These are phyloP conservation scores for Drosophila sproati DNA, from an alignment of 1,140 invertebrate species.

Conservation along the genomic window DNA sequence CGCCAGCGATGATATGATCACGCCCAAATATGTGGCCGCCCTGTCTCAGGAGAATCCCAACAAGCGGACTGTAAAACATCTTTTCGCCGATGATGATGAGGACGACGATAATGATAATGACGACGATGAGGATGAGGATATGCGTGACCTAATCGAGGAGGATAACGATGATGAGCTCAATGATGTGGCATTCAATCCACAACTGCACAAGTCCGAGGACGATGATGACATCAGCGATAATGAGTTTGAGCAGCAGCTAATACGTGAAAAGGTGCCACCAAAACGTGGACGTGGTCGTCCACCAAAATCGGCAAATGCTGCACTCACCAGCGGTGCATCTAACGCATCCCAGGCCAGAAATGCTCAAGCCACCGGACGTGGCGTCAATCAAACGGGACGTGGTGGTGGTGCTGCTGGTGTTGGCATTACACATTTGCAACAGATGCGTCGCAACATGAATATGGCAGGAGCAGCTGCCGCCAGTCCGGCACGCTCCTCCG, in stretches of 20 bases:
- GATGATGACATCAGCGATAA: constrained; percentile 66
- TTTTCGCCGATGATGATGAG: constrained; percentile 54
- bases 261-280: constrained; percentile 49
- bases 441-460: constrained; percentile 58
- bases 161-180: constrained; percentile 61
- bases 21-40: constrained; percentile 67
- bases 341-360: background rate
- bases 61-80: constrained; percentile 40
- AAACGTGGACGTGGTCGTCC: constrained; percentile 76
- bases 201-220: constrained; percentile 72
- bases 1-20: constrained; percentile 76
- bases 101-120: constrained; percentile 30
- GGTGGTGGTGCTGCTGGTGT: constrained; percentile 15
- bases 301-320: constrained; percentile 48
- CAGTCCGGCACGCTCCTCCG: constrained; percentile 16
- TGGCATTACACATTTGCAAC: constrained; percentile 50
- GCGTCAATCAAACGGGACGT: background rate
- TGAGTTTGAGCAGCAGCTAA: constrained; percentile 58
- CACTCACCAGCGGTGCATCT: background rate
- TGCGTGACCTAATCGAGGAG: constrained; percentile 37
- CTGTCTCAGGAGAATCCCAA: constrained; percentile 15
- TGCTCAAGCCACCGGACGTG: background rate
- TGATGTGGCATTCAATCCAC: constrained; percentile 69
- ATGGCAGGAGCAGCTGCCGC: background rate
- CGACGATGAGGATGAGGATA: constrained; percentile 50